Conservation (phyloP, 2,113 vertebrate genomes). For the Lepus timidus region DNA sequence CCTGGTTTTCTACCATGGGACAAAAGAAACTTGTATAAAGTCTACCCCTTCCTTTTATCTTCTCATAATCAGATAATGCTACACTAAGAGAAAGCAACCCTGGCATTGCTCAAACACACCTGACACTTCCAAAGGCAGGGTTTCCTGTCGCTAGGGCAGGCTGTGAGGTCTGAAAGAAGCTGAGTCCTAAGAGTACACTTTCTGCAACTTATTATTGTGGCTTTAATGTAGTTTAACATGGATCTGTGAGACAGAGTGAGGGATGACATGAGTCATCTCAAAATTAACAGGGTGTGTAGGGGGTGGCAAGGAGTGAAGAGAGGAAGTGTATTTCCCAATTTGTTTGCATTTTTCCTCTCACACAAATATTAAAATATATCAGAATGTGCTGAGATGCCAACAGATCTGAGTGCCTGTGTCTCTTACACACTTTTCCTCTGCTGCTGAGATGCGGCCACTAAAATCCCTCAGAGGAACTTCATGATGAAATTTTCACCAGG, state of each 20-base stretch:
- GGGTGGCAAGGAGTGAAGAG: neutral
- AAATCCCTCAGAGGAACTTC: neutral
- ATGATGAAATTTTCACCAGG: conserved; percentile 12
- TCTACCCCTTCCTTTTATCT: neutral
- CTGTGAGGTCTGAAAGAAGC: neutral
- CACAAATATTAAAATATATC: conserved; percentile 49
- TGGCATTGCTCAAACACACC: neutral
- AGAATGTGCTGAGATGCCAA: neutral
- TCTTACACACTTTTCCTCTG: neutral
- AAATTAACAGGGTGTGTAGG: neutral
- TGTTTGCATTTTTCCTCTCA: neutral
- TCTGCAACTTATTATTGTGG: neutral
- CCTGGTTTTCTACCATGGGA: neutral
- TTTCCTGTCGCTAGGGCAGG: neutral
- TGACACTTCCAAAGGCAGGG: neutral
- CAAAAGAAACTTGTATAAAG: neutral
- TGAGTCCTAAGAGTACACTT: neutral
- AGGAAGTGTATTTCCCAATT: neutral
- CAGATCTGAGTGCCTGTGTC: neutral
- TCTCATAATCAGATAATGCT: neutral
- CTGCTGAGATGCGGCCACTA: neutral
- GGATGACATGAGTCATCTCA: neutral
- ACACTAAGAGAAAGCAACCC: neutral
- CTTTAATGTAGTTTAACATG: conserved; percentile 31
- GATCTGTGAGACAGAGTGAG: neutral